These are phyloP conservation scores for Paracyclopina nana DNA, from an alignment of 1,140 invertebrate species.

Conservation along the genomic window DNA sequence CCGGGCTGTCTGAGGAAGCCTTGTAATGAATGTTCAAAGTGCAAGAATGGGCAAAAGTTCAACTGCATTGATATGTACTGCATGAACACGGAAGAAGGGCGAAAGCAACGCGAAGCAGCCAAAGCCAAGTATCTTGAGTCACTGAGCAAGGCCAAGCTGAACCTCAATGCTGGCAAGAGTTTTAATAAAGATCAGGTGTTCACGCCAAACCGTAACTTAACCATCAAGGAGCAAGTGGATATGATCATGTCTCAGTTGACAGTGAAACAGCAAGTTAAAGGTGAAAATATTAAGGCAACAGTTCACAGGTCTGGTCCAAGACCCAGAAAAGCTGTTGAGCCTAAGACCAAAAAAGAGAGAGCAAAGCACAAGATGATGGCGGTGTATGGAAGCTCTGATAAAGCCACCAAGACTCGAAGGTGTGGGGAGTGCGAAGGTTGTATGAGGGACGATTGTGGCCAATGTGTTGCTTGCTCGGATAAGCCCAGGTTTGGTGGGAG, in stretches of 20 bases:
- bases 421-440: neutral
- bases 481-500: conserved; percentile 1
- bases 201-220: too few species aligned
- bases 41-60: neutral
- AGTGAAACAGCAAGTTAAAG: too few species aligned
- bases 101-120: neutral
- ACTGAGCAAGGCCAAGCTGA: neutral
- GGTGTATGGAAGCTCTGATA: neutral
- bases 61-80: neutral
- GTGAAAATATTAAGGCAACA: too few species aligned
- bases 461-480: neutral
- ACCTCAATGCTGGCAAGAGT: neutral
- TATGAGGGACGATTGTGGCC: conserved; percentile 2
- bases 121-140: neutral
- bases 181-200: neutral
- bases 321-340: neutral
- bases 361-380: neutral
- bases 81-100: neutral
- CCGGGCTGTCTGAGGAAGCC: neutral
- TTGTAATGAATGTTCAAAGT: neutral
- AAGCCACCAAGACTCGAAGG: neutral
- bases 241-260: too few species aligned
- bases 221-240: too few species aligned
- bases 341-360: neutral
- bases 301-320: neutral